Conservation (phyloP, 2,888 invertebrate species). For the Drosophila differens region DNA sequence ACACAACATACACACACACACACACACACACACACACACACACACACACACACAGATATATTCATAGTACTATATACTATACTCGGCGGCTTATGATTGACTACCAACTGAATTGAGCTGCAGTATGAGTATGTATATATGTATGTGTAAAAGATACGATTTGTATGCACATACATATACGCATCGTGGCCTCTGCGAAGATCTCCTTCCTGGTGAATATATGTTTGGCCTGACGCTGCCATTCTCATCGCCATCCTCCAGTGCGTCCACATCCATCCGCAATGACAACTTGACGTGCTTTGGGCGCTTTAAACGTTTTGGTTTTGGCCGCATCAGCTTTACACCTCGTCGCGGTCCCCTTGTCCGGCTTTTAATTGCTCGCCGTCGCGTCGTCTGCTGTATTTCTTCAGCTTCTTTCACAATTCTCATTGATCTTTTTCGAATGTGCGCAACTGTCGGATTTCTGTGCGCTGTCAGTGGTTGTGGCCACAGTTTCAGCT, state of each 20-base stretch:
- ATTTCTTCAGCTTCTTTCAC: conserved; percentile 76
- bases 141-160: neutral
- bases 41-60: neutral
- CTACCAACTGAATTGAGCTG: conserved; percentile 81
- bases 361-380: conserved; percentile 73
- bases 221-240: conserved; percentile 40
- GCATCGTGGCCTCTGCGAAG: conserved; percentile 31
- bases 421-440: conserved; percentile 83
- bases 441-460: conserved; percentile 78
- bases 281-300: conserved; percentile 80
- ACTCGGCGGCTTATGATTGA: conserved; percentile 75
- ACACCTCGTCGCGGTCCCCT: neutral
- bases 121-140: conserved; percentile 16
- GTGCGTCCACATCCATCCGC: conserved; percentile 61
- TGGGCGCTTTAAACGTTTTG: conserved; percentile 76
- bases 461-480: conserved; percentile 66
- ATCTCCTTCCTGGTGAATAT: conserved; percentile 21
- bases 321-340: conserved; percentile 19
- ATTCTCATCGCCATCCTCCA: conserved; percentile 60
- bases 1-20: conserved; percentile 1
- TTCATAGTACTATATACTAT: neutral
- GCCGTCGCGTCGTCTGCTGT: conserved; percentile 53
- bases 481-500: conserved; percentile 27
- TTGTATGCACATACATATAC: conserved; percentile 5
- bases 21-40: too few species aligned